Evolutionary conservation across 2,113 vertebrate genomes (phyloP).

Genomic region (Vireo altiloquus): DNA sequence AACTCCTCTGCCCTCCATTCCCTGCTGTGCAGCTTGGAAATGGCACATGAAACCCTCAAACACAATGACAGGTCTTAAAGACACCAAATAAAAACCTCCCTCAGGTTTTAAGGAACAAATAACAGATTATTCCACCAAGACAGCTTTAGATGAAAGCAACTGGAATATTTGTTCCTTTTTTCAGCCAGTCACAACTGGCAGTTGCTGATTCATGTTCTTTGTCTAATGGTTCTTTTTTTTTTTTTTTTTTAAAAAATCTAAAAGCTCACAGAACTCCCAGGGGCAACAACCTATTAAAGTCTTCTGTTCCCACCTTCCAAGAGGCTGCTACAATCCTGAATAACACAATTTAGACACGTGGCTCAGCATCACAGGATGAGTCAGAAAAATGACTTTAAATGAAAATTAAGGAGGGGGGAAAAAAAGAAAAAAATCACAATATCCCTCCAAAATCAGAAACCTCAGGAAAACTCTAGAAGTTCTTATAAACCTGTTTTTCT

Average conservation of each 20-base stretch:
- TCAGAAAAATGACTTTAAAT: background rate
- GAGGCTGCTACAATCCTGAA: background rate
- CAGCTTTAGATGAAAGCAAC: background rate
- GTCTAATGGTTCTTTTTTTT: background rate
- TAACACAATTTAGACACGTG: background rate
- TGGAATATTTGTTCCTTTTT: background rate
- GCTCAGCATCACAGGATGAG: background rate
- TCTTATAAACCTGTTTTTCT: background rate
- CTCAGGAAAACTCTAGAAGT: background rate
- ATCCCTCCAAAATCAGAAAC: background rate
- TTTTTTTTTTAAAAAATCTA: too few species aligned
- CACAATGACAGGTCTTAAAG: background rate
- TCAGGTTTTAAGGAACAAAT: background rate
- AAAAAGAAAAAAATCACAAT: background rate
- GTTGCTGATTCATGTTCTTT: background rate
- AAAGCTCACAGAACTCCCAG: background rate
- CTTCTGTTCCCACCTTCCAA: background rate
- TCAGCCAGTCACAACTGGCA: background rate
- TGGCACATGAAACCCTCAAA: background rate
- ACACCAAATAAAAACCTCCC: background rate
- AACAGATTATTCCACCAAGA: background rate
- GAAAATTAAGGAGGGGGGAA: background rate
- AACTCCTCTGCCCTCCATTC: background rate
- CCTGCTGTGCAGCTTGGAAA: background rate
- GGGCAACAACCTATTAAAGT: background rate